Conservation (phyloP, 2,113 vertebrate genomes). For the Sapayoa aenigma region DNA sequence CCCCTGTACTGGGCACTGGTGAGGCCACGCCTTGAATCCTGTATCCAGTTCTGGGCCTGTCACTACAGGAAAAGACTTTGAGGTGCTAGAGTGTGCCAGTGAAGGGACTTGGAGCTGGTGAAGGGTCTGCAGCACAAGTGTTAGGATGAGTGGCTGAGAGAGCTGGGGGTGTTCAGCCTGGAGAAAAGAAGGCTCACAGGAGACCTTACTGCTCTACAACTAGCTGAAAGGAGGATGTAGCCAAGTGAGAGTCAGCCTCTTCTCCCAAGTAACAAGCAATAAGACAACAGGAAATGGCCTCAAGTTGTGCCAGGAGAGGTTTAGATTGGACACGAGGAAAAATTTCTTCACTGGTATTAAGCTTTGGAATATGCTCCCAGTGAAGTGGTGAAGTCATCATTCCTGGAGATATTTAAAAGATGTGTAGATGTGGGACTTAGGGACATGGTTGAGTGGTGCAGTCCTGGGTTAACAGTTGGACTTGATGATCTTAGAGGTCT, state of each 20-base stretch:
- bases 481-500: background rate
- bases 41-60: background rate
- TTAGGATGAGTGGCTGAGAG: background rate
- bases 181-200: background rate
- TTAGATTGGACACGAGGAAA: background rate
- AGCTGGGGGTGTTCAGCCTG: accelerated
- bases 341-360: background rate
- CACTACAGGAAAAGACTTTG: background rate
- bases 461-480: background rate
- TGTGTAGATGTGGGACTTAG: background rate
- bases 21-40: accelerated
- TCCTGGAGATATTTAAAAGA: background rate
- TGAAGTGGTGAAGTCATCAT: background rate
- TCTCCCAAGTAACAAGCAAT: background rate
- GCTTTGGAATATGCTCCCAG: background rate
- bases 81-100: background rate
- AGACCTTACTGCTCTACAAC: accelerated
- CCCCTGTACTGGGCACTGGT: background rate
- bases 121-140: background rate
- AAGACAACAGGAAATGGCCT: background rate
- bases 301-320: background rate
- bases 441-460: background rate
- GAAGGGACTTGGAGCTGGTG: accelerated
- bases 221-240: background rate
- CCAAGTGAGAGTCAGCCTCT: background rate